These are phyloP conservation scores for Eristalis pertinax DNA, from an alignment of 2,888 invertebrate genomes.

Conservation along the genomic window DNA sequence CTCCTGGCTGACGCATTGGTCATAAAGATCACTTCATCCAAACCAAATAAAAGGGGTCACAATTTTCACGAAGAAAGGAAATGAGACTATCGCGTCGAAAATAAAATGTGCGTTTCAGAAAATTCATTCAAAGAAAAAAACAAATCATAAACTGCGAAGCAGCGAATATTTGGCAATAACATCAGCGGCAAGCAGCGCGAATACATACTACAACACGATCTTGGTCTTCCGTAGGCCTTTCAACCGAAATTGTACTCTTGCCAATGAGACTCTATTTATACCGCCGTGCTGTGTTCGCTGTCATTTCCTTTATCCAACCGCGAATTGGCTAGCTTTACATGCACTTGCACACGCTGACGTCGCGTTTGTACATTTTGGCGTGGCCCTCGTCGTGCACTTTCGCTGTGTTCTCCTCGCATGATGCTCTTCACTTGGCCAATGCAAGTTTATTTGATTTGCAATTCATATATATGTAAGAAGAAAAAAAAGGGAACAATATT, in stretches of 20 bases:
- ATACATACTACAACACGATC: not conserved
- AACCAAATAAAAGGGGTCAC: not conserved
- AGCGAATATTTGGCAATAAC: conserved; percentile 37
- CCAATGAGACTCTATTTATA: conserved; percentile 40
- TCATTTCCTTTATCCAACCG: conserved; percentile 24
- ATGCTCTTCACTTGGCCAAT: not conserved
- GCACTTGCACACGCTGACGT: not conserved
- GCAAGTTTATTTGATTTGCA: conserved; percentile 8
- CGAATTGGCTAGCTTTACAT: not conserved
- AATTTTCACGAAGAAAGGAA: not conserved
- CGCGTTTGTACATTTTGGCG: not conserved
- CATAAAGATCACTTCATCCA: conserved; percentile 1
- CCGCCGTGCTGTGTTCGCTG: conserved; percentile 10
- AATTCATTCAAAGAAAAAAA: conserved; percentile 25
- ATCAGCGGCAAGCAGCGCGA: not conserved
- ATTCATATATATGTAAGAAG: not conserved
- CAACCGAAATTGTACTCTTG: conserved; percentile 29
- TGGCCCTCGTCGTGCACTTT: too few species aligned
- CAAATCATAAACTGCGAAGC: conserved; percentile 20
- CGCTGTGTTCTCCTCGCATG: not conserved
- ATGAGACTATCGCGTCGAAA: not conserved
- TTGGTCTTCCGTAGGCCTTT: conserved; percentile 57
- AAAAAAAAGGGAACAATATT: not conserved
- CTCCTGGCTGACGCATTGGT: conserved; percentile 13
- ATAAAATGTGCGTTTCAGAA: conserved; percentile 49